A percentile compares a stretch with the other conserved stretches of the same genome.
phyloP scores from a whole-genome alignment of 1,140 invertebrate species.

The Ips nitidus region DNA sequence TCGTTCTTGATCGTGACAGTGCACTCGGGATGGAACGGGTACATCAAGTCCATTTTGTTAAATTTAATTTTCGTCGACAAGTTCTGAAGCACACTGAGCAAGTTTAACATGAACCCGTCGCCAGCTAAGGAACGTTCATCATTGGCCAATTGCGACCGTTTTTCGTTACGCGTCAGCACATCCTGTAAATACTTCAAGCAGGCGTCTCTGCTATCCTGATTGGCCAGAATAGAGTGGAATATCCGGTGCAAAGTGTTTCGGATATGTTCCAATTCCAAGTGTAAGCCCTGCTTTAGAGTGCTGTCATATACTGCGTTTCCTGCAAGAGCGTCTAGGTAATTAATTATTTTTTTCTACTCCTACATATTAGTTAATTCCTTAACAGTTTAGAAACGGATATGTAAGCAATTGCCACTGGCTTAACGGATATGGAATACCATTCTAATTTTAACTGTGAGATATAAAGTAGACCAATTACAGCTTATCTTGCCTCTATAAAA shows the following conservation, averaged over 20 bases:
- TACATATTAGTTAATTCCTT: too few relatives aligned
- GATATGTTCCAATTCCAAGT: constrained; percentile 73
- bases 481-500: too few relatives aligned
- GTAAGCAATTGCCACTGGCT: too few relatives aligned
- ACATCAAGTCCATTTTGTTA: constrained; percentile 81
- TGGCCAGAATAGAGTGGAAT: constrained; percentile 81
- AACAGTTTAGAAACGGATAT: too few relatives aligned
- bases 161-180: constrained; percentile 78
- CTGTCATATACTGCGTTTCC: constrained; percentile 59
- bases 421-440: too few relatives aligned
- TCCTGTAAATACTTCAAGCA: constrained; percentile 78
- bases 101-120: constrained; percentile 94
- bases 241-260: constrained; percentile 76
- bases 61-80: constrained; percentile 83
- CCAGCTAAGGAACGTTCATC: constrained; percentile 83
- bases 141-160: constrained; percentile 84
- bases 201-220: constrained; percentile 69
- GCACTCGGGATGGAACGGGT: constrained; percentile 82
- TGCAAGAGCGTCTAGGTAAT: neutral
- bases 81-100: constrained; percentile 87
- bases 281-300: constrained; percentile 64
- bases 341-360: too few relatives aligned
- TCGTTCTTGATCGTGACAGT: constrained; percentile 80
- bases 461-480: too few relatives aligned
- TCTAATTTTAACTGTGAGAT: too few relatives aligned